These are phyloP conservation scores for Ageneiosus marmoratus DNA, from an alignment of 2,113 vertebrate species.

Conservation along the genomic window DNA sequence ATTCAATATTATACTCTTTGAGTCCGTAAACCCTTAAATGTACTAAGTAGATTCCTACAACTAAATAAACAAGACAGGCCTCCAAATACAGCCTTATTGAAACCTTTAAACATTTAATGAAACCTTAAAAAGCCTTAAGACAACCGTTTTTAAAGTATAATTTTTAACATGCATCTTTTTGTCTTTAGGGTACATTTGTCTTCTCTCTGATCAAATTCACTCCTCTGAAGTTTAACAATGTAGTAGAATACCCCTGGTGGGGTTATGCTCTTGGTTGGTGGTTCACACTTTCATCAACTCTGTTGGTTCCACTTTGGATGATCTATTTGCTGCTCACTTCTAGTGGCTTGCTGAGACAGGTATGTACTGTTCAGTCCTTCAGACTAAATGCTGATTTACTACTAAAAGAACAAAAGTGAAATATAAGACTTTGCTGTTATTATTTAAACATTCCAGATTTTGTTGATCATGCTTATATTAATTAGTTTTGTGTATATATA, in stretches of 20 bases:
- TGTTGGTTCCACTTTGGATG: slow-evolving; percentile 74
- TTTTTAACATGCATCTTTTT: background rate
- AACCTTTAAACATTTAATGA: background rate
- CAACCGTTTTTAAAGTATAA: background rate
- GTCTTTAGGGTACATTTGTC: slow-evolving; percentile 71
- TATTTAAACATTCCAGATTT: background rate
- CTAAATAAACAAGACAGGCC: background rate
- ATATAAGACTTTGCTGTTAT: background rate
- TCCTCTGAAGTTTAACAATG: slow-evolving; percentile 78
- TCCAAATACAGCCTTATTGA: background rate
- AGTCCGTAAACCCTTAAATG: background rate
- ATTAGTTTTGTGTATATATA: no score
- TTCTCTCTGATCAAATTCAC: slow-evolving; percentile 76
- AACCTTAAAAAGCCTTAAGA: background rate
- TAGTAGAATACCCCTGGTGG: slow-evolving; percentile 75
- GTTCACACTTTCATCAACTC: slow-evolving; percentile 79
- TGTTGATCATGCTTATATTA: no score
- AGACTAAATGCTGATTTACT: background rate
- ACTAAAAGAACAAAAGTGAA: background rate
- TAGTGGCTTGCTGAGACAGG: slow-evolving; percentile 71
- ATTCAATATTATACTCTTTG: background rate
- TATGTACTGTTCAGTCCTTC: background rate
- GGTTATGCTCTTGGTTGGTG: slow-evolving; percentile 75
- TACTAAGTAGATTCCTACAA: background rate
- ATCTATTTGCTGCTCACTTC: slow-evolving; percentile 66